Base-by-base conservation (phyloP, 2,113 vertebrate genomes). In the Naja naja region DNA sequence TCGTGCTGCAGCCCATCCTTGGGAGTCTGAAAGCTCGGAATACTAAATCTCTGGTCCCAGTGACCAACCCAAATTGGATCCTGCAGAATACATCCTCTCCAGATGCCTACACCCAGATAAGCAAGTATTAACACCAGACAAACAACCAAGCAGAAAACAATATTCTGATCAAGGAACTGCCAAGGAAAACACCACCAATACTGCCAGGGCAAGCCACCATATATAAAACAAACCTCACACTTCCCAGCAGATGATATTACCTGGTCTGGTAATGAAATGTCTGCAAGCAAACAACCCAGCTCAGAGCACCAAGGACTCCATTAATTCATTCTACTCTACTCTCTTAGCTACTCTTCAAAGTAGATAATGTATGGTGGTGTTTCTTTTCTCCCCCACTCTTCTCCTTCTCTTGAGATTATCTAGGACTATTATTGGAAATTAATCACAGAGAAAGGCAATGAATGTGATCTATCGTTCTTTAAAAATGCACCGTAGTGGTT, bases 291-390 rank as follows among this genome's bases (percentile, higher is more conserved):
- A 16, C 85, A 87, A 49, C 25, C 45, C 14, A 49, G 5, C 45
- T 49, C 23, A 14, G 85, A 27, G 85, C 47, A 45, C 9, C 23
- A 47, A 43, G 11, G 22, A 20, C 43, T 47, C 22, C 25, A 27
- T 97, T 98, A 98, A 98, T 98, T 98, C 98, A 98, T 98, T 97
- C 97, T 97, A 97, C 97, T 97, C 97, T 81, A 34, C 64, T 69
- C 30, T 34, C 30, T 69, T 69, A 69, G 3, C 30, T 69, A 18
- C 30, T 69, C 64, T 34, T 69, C 97, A 98, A 97, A 98, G 98
- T 97, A 98, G 97, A 97, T 98, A 98, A 95, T 94, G 96, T 96
- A 94, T 95, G 95, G 94, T 94, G 47, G 47, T 87, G 49, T 92
- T 94, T 74, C 87, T 92, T 94, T 93, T 95, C 94, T 94, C 95